Conservation (phyloP, 2,888 invertebrate genomes). For the Cheilosia scutellata region DNA sequence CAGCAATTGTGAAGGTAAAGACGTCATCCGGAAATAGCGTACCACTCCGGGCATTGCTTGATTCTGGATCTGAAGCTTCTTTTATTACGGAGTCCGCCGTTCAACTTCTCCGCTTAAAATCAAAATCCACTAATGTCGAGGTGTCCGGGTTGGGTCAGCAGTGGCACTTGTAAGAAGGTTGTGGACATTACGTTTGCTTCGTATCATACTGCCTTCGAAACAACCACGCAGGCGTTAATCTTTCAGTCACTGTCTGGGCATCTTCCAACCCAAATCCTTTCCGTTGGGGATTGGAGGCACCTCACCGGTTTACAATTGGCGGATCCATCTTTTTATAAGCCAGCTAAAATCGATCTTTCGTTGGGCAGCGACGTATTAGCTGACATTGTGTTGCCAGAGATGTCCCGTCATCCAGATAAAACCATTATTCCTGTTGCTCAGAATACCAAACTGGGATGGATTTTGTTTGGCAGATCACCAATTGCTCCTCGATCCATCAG, state of each 20-base stretch:
- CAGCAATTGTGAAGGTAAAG: conserved; percentile 19
- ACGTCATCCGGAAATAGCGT: conserved; percentile 2
- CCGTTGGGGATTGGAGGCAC: conserved; percentile 20
- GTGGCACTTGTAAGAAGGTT: conserved; percentile 9
- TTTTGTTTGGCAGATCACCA: conserved; percentile 4
- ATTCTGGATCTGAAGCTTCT: conserved; percentile 39
- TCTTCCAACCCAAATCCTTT: conserved; percentile 20
- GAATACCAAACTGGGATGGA: conserved; percentile 23
- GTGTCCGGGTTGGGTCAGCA: conserved; percentile 47
- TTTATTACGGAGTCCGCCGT: conserved; percentile 27
- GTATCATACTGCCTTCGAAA: background rate
- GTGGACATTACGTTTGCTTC: conserved; percentile 12
- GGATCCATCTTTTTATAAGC: conserved; percentile 11
- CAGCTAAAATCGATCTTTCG: conserved; percentile 17
- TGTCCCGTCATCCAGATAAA: conserved; percentile 14
- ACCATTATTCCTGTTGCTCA: conserved; percentile 18
- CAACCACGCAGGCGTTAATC: conserved; percentile 20
- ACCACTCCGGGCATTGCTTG: conserved; percentile 25
- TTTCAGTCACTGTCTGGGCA: conserved; percentile 32
- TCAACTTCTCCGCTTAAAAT: conserved; percentile 14
- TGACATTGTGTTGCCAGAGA: conserved; percentile 14
- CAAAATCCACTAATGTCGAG: conserved; percentile 2
- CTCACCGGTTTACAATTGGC: conserved; percentile 5
- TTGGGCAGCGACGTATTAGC: conserved; percentile 10
- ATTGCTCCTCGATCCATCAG: background rate